phyloP scores from a whole-genome alignment of 2,888 invertebrate genomes.

The Mythimna loreyi region DNA sequence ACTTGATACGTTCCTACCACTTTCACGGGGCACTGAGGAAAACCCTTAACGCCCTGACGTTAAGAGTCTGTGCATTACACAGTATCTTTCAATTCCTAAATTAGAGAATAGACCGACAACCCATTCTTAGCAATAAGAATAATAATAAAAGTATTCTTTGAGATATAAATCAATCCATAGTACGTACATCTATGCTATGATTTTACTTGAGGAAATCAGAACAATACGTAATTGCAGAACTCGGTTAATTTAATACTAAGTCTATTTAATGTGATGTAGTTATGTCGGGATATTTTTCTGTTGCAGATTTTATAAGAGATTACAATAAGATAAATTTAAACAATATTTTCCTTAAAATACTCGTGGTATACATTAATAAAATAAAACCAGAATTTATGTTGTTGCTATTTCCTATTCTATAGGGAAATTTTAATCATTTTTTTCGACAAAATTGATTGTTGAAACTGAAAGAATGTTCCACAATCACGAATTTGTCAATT shows the following conservation, averaged over 20 bases:
- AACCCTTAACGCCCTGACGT: no score
- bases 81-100: no score
- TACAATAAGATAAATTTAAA: background rate
- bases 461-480: background rate
- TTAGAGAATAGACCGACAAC: background rate
- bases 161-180: background rate
- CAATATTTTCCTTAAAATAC: background rate
- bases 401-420: background rate
- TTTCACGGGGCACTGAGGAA: no score
- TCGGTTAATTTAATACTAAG: background rate
- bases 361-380: background rate
- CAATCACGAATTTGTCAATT: background rate
- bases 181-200: background rate
- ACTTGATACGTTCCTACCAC: no score
- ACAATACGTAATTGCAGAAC: constrained; percentile 1
- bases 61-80: no score
- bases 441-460: background rate
- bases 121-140: background rate
- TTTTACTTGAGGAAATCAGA: constrained; percentile 12
- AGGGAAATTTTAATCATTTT: background rate
- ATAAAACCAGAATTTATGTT: background rate
- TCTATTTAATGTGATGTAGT: background rate
- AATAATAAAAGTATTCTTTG: background rate
- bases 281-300: background rate
- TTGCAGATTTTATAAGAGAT: constrained; percentile 5